These are phyloP conservation scores for Caenorhabditis japonica DNA, from an alignment of 2,888 invertebrate species.

Conservation along the genomic window DNA sequence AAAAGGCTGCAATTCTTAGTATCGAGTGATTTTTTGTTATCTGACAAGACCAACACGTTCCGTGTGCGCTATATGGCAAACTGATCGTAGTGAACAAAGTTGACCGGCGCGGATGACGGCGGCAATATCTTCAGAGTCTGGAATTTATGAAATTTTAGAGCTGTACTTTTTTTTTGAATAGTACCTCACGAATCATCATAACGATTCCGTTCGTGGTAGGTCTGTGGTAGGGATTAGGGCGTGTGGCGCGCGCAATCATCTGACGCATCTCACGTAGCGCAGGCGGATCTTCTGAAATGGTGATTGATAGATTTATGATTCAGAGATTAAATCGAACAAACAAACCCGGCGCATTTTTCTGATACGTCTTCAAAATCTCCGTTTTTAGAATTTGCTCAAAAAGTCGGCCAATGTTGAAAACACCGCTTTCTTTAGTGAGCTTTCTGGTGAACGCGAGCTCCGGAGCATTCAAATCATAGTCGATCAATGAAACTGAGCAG, in stretches of 20 bases:
- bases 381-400: constrained; percentile 40
- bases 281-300: constrained; percentile 20
- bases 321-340: neutral
- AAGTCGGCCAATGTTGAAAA: constrained; percentile 44
- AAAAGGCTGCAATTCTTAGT: no score
- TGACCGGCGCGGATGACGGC: no score
- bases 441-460: constrained; percentile 46
- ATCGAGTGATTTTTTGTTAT: no score
- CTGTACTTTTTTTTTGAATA: no score
- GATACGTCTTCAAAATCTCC: constrained; percentile 28
- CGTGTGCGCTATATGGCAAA: no score
- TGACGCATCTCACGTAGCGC: constrained; percentile 20
- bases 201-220: constrained; percentile 49
- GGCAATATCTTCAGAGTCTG: no score
- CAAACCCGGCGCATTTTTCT: neutral
- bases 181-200: constrained; percentile 37
- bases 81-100: no score
- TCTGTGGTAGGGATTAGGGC: constrained; percentile 27
- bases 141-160: no score
- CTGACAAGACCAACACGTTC: no score
- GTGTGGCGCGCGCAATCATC: constrained; percentile 21
- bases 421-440: constrained; percentile 35
- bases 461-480: constrained; percentile 43
- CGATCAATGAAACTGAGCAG: constrained; percentile 13
- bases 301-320: neutral